Conservation (phyloP, 2,113 vertebrate genomes). For the Brachyhypopomus gauderio region DNA sequence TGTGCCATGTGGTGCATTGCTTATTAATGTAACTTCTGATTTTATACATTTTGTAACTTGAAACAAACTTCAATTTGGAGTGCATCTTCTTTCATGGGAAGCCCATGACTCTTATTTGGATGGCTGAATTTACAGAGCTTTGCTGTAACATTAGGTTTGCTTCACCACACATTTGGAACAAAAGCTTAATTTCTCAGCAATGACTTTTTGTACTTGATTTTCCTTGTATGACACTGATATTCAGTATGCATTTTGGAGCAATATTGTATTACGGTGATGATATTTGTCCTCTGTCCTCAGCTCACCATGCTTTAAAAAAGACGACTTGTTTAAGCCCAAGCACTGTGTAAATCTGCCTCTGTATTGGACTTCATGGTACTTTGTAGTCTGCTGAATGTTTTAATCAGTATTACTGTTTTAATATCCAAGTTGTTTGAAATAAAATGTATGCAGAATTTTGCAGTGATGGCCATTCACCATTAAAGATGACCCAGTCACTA, state of each 20-base stretch:
- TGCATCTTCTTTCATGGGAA: constrained; percentile 87
- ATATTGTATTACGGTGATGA: background rate
- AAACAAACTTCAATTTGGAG: constrained; percentile 99
- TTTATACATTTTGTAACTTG: constrained; percentile 73
- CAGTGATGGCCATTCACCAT: too few species aligned
- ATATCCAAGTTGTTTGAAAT: constrained; percentile 58
- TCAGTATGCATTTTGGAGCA: constrained; percentile 25
- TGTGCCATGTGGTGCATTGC: constrained; percentile 22
- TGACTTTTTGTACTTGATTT: constrained; percentile 43
- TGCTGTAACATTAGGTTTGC: constrained; percentile 15
- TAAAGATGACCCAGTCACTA: too few species aligned
- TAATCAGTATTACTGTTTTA: constrained; percentile 50
- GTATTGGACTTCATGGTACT: constrained; percentile 65
- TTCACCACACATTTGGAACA: background rate
- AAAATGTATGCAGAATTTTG: constrained; percentile 53
- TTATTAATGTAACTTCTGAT: constrained; percentile 11
- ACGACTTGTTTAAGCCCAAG: constrained; percentile 20
- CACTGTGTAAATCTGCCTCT: constrained; percentile 45
- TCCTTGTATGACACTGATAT: constrained; percentile 36
- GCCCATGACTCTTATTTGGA: constrained; percentile 67
- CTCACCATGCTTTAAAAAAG: background rate
- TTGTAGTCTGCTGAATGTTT: constrained; percentile 56
- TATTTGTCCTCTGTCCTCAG: background rate
- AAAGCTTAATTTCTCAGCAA: background rate
- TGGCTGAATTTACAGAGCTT: constrained; percentile 15